Conservation (phyloP, 2,797 vertebrate genomes). For the Cygnus olor region DNA sequence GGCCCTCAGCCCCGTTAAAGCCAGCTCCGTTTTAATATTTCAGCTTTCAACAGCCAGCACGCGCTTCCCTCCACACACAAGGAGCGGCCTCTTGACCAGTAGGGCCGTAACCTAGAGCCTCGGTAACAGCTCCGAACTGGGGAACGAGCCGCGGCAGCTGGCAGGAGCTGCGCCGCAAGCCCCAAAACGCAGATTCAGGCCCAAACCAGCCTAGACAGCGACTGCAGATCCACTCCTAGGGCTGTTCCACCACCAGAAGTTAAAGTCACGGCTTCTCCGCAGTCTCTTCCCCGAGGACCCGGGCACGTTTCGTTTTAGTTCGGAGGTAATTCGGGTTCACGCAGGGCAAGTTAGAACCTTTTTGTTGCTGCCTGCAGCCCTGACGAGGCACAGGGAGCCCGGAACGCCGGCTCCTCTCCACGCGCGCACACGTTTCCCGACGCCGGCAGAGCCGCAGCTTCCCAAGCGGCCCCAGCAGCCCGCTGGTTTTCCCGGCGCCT, state of each 20-base stretch:
- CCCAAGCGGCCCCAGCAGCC: background rate
- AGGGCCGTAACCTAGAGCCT: background rate
- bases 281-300: background rate
- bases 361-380: background rate
- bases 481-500: background rate
- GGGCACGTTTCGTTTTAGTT: fast-evolving
- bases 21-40: background rate
- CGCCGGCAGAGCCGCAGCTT: background rate
- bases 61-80: background rate
- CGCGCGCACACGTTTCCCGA: background rate
- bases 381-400: fast-evolving
- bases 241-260: background rate
- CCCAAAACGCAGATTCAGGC: background rate
- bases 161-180: background rate
- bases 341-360: background rate
- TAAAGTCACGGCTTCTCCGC: background rate
- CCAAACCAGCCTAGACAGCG: background rate
- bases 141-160: background rate
- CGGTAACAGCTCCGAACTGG: background rate
- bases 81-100: background rate
- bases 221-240: background rate
- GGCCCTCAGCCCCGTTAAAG: background rate
- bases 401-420: background rate
- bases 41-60: background rate
- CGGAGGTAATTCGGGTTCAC: background rate